Percentiles rank a stretch among this genome's conserved stretches.
Evolutionary conservation across 2,888 invertebrate species (phyloP).

Genomic region (Pterostichus niger): DNA sequence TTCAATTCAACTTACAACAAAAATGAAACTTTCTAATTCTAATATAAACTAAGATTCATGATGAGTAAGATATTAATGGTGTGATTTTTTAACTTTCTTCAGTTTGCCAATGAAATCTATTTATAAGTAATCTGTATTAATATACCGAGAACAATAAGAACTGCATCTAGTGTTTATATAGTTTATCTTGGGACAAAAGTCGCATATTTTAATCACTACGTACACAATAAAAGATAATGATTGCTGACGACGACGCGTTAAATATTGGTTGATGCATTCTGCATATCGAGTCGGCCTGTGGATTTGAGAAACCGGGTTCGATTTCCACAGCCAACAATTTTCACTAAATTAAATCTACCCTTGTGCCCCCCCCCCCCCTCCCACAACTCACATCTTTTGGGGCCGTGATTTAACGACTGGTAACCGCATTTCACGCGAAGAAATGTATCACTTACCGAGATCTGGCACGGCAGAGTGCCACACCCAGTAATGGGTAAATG

Average conservation of each 20-base stretch:
- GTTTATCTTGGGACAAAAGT: conserved; percentile 57
- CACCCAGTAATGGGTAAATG: too few species aligned
- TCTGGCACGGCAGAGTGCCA: too few species aligned
- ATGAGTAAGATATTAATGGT: not conserved
- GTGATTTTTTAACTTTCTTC: conserved; percentile 19
- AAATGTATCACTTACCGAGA: too few species aligned
- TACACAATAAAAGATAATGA: conserved; percentile 51
- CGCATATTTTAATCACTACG: conserved; percentile 34
- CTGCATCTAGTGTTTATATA: conserved; percentile 44
- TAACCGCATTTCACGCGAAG: too few species aligned
- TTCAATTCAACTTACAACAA: not conserved
- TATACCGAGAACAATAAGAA: conserved; percentile 11
- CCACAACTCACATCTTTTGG: too few species aligned
- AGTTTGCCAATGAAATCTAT: conserved; percentile 34
- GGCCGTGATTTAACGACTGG: too few species aligned
- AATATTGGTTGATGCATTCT: conserved; percentile 30
- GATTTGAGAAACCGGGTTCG: too few species aligned
- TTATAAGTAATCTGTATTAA: conserved; percentile 32
- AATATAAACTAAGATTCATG: not conserved
- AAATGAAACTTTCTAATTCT: conserved; percentile 25
- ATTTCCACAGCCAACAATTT: too few species aligned
- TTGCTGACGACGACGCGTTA: conserved; percentile 38
- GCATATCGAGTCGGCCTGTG: conserved; percentile 9
- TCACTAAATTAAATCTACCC: too few species aligned
- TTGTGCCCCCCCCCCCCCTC: too few species aligned